A percentile compares a stretch with the other conserved stretches of the same genome.
These are phyloP conservation scores for Coregonus sp. DNA, from an alignment of 2,797 vertebrate species.

Conservation along the genomic window DNA sequence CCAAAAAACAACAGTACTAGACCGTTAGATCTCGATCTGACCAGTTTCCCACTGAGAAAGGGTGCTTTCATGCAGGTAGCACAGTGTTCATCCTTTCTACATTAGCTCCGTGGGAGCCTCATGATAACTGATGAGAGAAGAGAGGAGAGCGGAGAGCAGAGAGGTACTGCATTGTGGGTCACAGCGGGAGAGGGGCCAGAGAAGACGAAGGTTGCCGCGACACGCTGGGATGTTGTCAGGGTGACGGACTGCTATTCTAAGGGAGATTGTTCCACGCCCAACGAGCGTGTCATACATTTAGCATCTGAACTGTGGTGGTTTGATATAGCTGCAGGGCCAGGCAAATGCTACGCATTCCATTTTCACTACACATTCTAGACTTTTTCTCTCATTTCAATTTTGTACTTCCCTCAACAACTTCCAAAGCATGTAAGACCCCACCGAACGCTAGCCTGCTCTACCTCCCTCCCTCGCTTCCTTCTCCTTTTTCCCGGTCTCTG, in stretches of 20 bases:
- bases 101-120: neutral
- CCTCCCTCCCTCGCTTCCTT: slow-evolving; percentile 38
- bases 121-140: slow-evolving; percentile 36
- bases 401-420: slow-evolving; percentile 44
- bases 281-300: slow-evolving; percentile 14
- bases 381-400: neutral
- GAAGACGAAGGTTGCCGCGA: slow-evolving; percentile 37
- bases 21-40: neutral
- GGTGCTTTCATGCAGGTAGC: slow-evolving; percentile 3
- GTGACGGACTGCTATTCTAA: slow-evolving; percentile 31
- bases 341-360: neutral
- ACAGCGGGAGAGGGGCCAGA: slow-evolving; percentile 24
- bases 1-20: neutral
- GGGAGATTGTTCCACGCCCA: neutral
- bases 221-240: slow-evolving; percentile 33
- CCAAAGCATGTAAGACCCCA: slow-evolving; percentile 33
- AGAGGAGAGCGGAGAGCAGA: neutral
- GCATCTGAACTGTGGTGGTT: slow-evolving; percentile 16
- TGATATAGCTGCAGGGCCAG: slow-evolving; percentile 22
- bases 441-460: slow-evolving; percentile 29
- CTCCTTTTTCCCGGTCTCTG: slow-evolving; percentile 34
- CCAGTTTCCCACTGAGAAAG: neutral
- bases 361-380: slow-evolving; percentile 12
- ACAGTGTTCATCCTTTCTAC: no score
- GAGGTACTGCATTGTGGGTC: slow-evolving; percentile 44